Evolutionary conservation across 2,113 vertebrate species (phyloP), one percentile per base, ranked within the genome.

Genomic region (Perca flavescens): DNA sequence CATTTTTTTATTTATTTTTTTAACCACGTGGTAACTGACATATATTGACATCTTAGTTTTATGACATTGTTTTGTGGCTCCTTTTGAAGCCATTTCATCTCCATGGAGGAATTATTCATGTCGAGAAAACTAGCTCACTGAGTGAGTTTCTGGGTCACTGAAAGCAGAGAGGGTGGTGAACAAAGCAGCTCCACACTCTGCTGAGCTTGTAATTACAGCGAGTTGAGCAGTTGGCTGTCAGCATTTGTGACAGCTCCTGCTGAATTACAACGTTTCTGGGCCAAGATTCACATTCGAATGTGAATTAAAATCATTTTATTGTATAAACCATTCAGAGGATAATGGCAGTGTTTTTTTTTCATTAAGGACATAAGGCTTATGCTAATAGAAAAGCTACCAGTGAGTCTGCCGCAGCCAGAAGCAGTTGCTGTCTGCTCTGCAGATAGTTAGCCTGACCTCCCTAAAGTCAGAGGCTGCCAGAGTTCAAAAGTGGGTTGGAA

Each of bases 91-190:
- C 46, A 15, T 77, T 77, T 77, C 61, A n/a, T 77, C 80, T 65
- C 77, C 53, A 36, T 2, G 9, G 75, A 79, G 63, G 87, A 81
- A 92, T 90, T 89, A 87, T 89, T 83, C 78, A 91, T 88, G 77
- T 88, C 79, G 85, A 66, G 79, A 74, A 87, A 87, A 76, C 13
- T 22, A 82, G 82, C 89, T 88, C 79, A 56, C 68, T 43, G 40
- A 60, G 77, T 53, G 67, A 84, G 74, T 90, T 92, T 93, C 84
- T 91, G 84, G 90, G 86, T 86, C 88, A 83, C 62, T 60, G 86
- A 77, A 83, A 84, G 85, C 64, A 74, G 69, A 88, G 69, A 79
- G 70, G 67, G 40, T 36, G 82, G 12, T 10, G 77, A 87, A 83
- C 79, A 63, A 71, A 84, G 79, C 78, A 58, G 56, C 25, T 66